Conservation (phyloP, 37 sponge, comb jelly and placozoan genomes). For the Aplysina aerophoba region DNA sequence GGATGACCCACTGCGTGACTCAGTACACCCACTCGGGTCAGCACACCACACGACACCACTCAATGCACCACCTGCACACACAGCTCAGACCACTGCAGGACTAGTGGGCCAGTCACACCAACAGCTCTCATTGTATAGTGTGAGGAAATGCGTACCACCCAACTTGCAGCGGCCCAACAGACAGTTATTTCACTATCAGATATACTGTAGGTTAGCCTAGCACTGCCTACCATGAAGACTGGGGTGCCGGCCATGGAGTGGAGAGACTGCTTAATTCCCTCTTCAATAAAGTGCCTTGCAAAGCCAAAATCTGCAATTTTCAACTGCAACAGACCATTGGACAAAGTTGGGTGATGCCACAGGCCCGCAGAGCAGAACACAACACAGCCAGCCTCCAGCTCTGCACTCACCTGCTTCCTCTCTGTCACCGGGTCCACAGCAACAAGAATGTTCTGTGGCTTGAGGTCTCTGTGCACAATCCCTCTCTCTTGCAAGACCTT, state of each 20-base stretch:
- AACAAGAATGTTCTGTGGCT: conserved; percentile 89
- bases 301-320: conserved; percentile 96
- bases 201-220: no score
- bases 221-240: conserved; percentile 85
- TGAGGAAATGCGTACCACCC: no score
- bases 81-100: no score
- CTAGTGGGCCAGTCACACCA: no score
- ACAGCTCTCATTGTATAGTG: no score
- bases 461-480: conserved; percentile 90
- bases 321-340: conserved; percentile 65
- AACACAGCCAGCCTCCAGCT: conserved; percentile 2
- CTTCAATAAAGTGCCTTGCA: conserved; percentile 81
- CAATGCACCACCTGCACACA: no score
- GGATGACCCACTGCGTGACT: no score
- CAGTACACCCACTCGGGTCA: no score
- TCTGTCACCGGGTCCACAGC: conserved; percentile 61
- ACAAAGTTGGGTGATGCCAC: background rate
- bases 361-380: background rate
- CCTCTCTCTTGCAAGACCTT: conserved; percentile 70
- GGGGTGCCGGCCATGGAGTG: conserved; percentile 93
- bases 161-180: no score
- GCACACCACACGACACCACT: no score
- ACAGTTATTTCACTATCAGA: no score
- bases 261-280: conserved; percentile 73
- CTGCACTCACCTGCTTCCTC: conserved; percentile 61